Evolutionary conservation across 2,113 vertebrate species (phyloP).

Genomic region (Manacus vitellinus): DNA sequence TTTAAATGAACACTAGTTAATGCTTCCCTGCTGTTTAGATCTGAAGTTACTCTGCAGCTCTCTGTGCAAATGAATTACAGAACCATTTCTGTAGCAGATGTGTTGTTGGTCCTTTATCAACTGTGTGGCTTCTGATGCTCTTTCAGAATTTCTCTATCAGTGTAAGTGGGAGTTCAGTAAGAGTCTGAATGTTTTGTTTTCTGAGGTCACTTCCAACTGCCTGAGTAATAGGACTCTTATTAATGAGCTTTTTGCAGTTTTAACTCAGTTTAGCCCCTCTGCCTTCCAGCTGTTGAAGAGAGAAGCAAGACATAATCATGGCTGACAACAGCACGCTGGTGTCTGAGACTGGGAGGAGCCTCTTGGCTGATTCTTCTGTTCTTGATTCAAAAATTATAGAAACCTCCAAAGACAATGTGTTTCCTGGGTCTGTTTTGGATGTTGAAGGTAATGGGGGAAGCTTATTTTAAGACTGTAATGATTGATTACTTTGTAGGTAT

Average conservation of each 20-base stretch:
- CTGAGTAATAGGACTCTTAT: not conserved
- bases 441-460: constrained; percentile 79
- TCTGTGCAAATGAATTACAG: not conserved
- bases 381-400: constrained; percentile 89
- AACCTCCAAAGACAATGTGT: constrained; percentile 83
- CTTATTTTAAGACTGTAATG: not conserved
- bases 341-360: constrained; percentile 78
- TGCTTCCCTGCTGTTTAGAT: not conserved
- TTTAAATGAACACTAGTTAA: not conserved
- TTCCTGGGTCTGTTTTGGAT: constrained; percentile 70
- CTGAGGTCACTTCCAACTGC: not conserved
- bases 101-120: not conserved
- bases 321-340: constrained; percentile 84
- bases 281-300: constrained; percentile 29
- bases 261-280: not conserved
- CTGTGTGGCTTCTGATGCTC: not conserved
- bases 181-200: not conserved
- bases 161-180: not conserved
- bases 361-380: constrained; percentile 88
- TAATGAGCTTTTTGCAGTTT: not conserved
- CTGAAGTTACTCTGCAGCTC: not conserved
- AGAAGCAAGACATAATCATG: constrained; percentile 72
- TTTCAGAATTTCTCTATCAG: not conserved
- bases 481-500: not conserved
- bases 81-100: not conserved